Evolutionary conservation across 2,113 vertebrate genomes (phyloP).

Genomic region (Gambusia affinis): DNA sequence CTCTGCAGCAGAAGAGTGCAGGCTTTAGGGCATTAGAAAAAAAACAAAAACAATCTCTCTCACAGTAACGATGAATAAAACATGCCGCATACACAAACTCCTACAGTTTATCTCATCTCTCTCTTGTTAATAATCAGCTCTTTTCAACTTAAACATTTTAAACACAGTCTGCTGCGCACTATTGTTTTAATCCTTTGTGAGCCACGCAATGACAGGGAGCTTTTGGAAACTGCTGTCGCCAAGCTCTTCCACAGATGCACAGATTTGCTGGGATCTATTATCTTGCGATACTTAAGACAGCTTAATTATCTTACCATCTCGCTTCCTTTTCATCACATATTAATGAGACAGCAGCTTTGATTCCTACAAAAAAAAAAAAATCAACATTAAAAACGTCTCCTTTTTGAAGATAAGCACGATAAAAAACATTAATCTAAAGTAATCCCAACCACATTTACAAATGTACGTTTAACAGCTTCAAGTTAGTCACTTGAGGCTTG

Average conservation of each 20-base stretch:
- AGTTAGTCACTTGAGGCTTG: background rate
- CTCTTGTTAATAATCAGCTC: background rate
- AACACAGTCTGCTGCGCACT: background rate
- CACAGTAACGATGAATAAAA: slow-evolving; percentile 11
- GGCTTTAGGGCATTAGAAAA: slow-evolving; percentile 16
- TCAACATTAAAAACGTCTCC: no score
- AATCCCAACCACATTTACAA: background rate
- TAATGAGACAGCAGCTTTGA: slow-evolving; percentile 46
- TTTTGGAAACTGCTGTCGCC: slow-evolving; percentile 29
- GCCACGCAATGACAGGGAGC: background rate
- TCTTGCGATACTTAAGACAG: slow-evolving; percentile 41
- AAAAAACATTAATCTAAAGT: background rate
- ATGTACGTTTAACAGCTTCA: background rate
- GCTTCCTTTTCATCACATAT: slow-evolving; percentile 36
- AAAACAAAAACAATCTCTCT: background rate
- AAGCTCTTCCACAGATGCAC: slow-evolving; percentile 12
- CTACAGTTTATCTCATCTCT: background rate
- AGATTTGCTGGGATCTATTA: slow-evolving; percentile 36
- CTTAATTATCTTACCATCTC: slow-evolving; percentile 59
- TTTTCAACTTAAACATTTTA: background rate
- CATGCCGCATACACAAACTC: background rate
- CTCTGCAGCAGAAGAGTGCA: slow-evolving; percentile 13
- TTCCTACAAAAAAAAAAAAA: slow-evolving; percentile 1
- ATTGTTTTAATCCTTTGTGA: slow-evolving; percentile 7
- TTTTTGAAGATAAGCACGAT: background rate